Conservation (phyloP, 2,113 vertebrate species). For the Lichenostomus cassidix region DNA sequence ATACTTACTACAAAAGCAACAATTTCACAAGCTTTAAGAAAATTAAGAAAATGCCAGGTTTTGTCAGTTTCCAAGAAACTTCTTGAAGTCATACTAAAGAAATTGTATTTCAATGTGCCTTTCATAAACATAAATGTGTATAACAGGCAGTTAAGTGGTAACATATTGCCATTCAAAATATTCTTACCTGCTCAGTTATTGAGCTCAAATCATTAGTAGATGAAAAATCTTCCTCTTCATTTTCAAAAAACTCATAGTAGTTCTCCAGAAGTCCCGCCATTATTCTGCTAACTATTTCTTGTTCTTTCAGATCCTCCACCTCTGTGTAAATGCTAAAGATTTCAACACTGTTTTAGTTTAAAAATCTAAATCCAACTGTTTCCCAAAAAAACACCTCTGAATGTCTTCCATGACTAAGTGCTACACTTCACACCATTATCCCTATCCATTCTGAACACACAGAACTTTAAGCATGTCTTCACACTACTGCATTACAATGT, state of each 20-base stretch:
- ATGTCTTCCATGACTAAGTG: background rate
- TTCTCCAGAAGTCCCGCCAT: constrained; percentile 94
- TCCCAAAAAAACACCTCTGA: background rate
- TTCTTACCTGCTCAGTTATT: constrained; percentile 91
- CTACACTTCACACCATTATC: background rate
- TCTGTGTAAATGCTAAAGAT: constrained; percentile 85
- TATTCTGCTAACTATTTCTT: constrained; percentile 92
- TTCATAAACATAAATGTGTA: background rate
- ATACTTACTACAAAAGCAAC: background rate
- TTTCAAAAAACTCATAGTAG: constrained; percentile 94
- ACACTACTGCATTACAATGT: background rate
- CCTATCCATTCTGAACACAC: background rate
- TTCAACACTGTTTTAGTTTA: constrained; percentile 23
- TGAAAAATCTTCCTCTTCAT: constrained; percentile 93
- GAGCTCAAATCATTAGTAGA: constrained; percentile 96
- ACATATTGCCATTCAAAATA: background rate
- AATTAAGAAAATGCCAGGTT: background rate
- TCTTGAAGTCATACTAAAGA: background rate
- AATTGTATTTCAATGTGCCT: background rate
- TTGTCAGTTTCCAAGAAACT: background rate
- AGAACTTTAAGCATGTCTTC: background rate
- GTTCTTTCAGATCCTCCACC: constrained; percentile 91
- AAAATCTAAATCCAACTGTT: background rate
- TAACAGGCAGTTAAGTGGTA: background rate
- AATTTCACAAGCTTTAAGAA: background rate